These are phyloP conservation scores for Pseudochaenichthys georgianus DNA, from an alignment of 2,797 vertebrate genomes.

Conservation along the genomic window DNA sequence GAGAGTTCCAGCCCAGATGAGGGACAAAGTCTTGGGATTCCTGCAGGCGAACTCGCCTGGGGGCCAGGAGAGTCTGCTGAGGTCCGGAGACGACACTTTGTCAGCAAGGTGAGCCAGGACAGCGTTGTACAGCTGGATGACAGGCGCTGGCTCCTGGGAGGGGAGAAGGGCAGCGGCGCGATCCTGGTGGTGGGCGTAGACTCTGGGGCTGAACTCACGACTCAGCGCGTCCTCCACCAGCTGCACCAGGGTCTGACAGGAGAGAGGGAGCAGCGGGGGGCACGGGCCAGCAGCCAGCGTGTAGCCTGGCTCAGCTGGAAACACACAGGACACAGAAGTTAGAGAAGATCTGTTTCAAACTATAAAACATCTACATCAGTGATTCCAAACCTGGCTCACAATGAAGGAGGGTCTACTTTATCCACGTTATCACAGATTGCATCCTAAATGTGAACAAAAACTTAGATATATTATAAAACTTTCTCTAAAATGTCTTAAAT, in stretches of 20 bases:
- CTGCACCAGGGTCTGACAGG: conserved; percentile 89
- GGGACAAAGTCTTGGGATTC: conserved; percentile 86
- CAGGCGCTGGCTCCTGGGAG: conserved; percentile 85
- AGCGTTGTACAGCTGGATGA: conserved; percentile 91
- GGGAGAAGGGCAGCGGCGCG: conserved; percentile 80
- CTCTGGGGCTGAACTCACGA: conserved; percentile 87
- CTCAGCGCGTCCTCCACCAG: conserved; percentile 89
- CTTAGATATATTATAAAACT: too few relatives aligned
- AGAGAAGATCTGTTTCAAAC: not conserved
- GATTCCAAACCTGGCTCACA: not conserved
- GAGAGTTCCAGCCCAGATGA: conserved; percentile 90
- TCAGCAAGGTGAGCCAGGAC: conserved; percentile 88
- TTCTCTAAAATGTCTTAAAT: not conserved
- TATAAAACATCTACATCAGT: not conserved
- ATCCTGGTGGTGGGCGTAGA: conserved; percentile 87
- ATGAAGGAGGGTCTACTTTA: not conserved
- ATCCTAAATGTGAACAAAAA: not conserved
- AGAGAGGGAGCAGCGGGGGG: conserved; percentile 80
- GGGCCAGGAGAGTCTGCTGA: conserved; percentile 92
- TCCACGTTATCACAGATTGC: not conserved
- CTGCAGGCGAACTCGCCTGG: conserved; percentile 87
- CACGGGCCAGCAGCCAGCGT: conserved; percentile 88
- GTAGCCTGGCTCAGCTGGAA: conserved; percentile 86
- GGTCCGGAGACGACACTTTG: conserved; percentile 84
- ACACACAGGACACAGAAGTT: not conserved